phyloP scores from a whole-genome alignment of 2,113 vertebrate genomes.

The Labeo rohita region DNA sequence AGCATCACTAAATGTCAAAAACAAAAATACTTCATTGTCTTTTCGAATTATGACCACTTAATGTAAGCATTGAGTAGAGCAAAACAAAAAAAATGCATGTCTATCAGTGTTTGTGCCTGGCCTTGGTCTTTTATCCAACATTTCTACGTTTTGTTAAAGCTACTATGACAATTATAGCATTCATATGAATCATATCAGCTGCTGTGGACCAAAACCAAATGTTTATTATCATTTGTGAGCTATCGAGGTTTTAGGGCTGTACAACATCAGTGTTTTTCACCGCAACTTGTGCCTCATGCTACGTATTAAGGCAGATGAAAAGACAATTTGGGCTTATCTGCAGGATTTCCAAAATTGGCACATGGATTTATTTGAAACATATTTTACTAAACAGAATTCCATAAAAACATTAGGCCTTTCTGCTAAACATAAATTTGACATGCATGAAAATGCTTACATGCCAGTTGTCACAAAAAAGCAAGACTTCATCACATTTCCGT shows the following conservation, averaged over 20 bases:
- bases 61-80: not conserved
- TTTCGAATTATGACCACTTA: too few relatives aligned
- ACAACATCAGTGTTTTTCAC: not conserved
- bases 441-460: not conserved
- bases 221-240: not conserved
- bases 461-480: not conserved
- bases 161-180: not conserved
- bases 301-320: not conserved
- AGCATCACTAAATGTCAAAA: not conserved
- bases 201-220: not conserved
- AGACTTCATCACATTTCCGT: not conserved
- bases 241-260: not conserved
- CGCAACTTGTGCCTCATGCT: not conserved
- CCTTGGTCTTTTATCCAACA: not conserved
- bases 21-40: not conserved
- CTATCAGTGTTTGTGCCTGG: not conserved
- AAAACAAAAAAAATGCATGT: not conserved
- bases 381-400: not conserved
- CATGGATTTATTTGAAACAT: constrained; percentile 14
- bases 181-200: not conserved
- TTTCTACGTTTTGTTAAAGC: not conserved
- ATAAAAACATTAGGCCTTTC: not conserved
- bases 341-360: constrained; percentile 12
- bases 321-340: not conserved
- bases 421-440: not conserved